phyloP scores from a whole-genome alignment of 1,140 invertebrate genomes.

The Ceratosolen solmsi region DNA sequence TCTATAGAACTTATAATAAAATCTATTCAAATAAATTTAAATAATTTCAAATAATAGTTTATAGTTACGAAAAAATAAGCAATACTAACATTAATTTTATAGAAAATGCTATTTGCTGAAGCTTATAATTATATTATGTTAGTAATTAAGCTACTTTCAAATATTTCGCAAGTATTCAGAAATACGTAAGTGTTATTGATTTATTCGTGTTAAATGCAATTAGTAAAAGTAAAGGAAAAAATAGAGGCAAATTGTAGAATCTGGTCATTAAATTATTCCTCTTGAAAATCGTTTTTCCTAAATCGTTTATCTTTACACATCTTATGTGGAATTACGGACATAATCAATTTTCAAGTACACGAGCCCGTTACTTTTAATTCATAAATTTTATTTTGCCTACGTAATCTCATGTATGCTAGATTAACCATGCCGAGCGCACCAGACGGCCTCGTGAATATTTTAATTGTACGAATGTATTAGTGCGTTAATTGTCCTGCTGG shows the following conservation, averaged over 20 bases:
- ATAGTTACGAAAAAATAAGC: too few relatives aligned
- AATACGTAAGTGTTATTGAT: too few relatives aligned
- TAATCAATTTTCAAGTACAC: conserved; percentile 28
- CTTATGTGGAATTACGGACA: conserved; percentile 7
- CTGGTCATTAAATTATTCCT: conserved; percentile 1
- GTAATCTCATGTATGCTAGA: background rate
- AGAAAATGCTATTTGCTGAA: too few relatives aligned
- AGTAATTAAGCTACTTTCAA: too few relatives aligned
- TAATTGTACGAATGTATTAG: background rate
- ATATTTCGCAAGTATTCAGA: too few relatives aligned
- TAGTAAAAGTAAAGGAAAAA: background rate
- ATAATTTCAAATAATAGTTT: too few relatives aligned
- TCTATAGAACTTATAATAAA: too few relatives aligned
- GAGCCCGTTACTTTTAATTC: conserved; percentile 35
- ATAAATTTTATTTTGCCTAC: conserved; percentile 32
- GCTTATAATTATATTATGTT: too few relatives aligned
- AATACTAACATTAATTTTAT: too few relatives aligned
- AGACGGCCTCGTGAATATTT: conserved; percentile 26
- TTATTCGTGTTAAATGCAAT: too few relatives aligned
- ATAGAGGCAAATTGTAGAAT: background rate
- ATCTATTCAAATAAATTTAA: too few relatives aligned
- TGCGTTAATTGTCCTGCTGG: conserved; percentile 28
- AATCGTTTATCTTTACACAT: conserved; percentile 4
- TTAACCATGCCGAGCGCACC: background rate
- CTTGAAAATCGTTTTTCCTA: background rate